phyloP scores from a whole-genome alignment of 2,113 vertebrate genomes.

The Accipiter virgatus region DNA sequence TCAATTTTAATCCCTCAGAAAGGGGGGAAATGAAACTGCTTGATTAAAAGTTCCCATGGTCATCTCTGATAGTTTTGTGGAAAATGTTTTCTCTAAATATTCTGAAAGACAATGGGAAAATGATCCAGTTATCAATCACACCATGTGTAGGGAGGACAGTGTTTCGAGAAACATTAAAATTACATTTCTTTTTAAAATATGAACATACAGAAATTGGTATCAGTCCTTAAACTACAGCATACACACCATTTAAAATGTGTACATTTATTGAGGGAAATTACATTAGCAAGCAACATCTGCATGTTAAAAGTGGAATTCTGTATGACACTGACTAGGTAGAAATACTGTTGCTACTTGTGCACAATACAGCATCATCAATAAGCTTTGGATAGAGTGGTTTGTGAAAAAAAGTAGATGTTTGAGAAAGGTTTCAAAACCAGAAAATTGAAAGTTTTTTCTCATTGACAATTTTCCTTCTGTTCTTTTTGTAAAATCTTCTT shows the following conservation, averaged over 20 bases:
- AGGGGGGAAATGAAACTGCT: background rate
- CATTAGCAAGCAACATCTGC: background rate
- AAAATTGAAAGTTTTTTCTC: background rate
- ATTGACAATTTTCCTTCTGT: background rate
- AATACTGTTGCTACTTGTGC: background rate
- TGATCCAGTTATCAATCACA: background rate
- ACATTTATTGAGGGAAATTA: background rate
- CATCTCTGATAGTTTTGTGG: background rate
- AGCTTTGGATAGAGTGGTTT: background rate
- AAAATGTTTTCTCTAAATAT: background rate
- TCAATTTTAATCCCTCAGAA: background rate
- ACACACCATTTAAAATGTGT: background rate
- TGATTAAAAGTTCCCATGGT: background rate
- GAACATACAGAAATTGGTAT: background rate
- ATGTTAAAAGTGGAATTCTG: background rate
- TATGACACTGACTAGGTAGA: background rate
- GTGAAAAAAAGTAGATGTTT: background rate
- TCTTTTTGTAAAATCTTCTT: background rate
- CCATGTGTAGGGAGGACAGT: background rate
- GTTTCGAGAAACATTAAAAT: background rate
- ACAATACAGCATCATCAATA: accelerated
- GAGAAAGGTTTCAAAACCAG: background rate
- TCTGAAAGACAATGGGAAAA: background rate
- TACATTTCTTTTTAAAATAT: background rate
- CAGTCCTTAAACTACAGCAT: background rate